Evolutionary conservation across 2,888 invertebrate species (phyloP), one percentile per base, ranked within the genome.

Genomic region (Stomorhina lunata): DNA sequence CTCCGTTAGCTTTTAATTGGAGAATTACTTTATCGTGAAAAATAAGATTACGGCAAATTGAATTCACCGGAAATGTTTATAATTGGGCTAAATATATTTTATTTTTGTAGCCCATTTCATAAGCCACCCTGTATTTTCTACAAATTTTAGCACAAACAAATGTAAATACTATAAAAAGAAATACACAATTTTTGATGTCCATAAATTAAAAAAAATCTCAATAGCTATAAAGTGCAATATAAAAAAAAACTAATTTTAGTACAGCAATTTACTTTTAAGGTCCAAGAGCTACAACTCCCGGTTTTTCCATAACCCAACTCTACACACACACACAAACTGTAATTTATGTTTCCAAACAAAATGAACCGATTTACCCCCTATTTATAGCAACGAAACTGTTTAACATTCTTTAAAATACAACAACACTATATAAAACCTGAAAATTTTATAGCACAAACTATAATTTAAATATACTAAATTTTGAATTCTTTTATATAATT

Each of bases 151-250:
- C 61, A 73, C 53, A 73, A 73, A 72, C 27, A 53, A 53, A 17
- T 75, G 73, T 75, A 75, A 55, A 65, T 63, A 73, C 32, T 10
- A 40, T 53, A 22, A 20, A 2, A 32, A 20, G n/a, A n/a, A n/a
- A n/a, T n/a, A 65, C 2, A 22, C 17, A 40, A 40, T 2, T 1
- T 40, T 61, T 15, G 9, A 61, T 61, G 59, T 61, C 17, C 6
- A 25, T 20, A 48, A 3, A 17, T 45, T 20, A 20, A 12, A 27
- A 34, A 59, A 29, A 6, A 73, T 73, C 53, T 63, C 53, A 65
- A 32, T 75, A 75, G 73, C 9, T 65, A 22, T 65, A 65, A 53
- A 55, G 73, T 75, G 73, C 73, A 75, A 75, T 75, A 75, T 55
- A 40, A n/a, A 40, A n/a, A 32, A 34, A n/a, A n/a, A n/a, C n/a